Evolutionary conservation across 2,113 vertebrate species (phyloP), one percentile per base, ranked within the genome.

Genomic region (Pygoscelis adeliae): DNA sequence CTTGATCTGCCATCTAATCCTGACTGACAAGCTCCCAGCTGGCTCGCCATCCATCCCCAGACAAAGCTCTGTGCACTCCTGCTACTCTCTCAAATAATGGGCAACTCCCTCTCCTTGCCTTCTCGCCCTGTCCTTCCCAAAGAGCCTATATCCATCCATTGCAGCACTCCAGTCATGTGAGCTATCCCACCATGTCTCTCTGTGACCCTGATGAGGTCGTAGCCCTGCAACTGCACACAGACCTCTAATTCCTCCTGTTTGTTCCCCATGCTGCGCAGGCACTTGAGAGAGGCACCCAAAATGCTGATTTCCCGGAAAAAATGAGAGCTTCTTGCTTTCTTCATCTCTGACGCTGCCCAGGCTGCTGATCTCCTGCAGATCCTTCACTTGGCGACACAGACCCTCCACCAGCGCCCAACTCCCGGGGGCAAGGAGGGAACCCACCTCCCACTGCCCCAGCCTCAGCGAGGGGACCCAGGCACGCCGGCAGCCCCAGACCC

Each of bases 191-290:
- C 32, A 4, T 3, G 23, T 76, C 27, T 55, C 62, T 55, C 69
- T 17, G 9, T 55, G 74, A 65, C 14, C 20, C 15, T 27, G 29
- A 0, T 4, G n/a, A 80, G 34, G 15, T 15, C 1, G 0, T 5
- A 76, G 80, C 16, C 34, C 56, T 59, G 38, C 15, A 52, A 53
- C 38, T 32, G n/a, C 49, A 38, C 32, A 36, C 29, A 63, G 49
- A 55, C 10, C 15, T 84, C n/a, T 30, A 21, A 42, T 42, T 84
- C 26, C 30, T 42, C 56, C 36, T 63, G 20, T 74, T 53, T 67
- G 40, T 3, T 72, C 11, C 36, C 42, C 36, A 8, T 4, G 59
- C 32, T 40, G 52, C 42, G 25, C 36, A 67, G 23, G 27, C 16
- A 30, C 63, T 72, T 66, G 29, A 49, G 25, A 74, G 21, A 89